phyloP scores from a whole-genome alignment of 2,113 vertebrate species.

The Hippolais icterina region DNA sequence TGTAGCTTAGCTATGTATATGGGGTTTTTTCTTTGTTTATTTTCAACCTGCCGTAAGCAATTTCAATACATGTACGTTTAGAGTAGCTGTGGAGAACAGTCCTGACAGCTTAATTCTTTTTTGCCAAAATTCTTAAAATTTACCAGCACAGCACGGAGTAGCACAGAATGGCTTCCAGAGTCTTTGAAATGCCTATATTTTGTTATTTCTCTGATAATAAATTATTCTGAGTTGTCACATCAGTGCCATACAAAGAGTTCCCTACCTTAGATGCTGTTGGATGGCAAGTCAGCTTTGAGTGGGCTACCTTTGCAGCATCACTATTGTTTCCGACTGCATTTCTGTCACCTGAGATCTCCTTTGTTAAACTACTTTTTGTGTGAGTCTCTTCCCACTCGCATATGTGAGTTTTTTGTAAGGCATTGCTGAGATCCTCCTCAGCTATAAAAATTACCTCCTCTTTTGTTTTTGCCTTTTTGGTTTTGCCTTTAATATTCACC shows the following conservation, averaged over 20 bases:
- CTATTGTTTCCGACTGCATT: neutral
- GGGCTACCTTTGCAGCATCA: neutral
- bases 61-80: neutral
- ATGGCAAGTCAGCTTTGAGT: neutral
- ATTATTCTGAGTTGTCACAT: neutral
- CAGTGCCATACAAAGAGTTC: neutral
- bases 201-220: neutral
- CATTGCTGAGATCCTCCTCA: neutral
- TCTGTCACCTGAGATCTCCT: neutral
- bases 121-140: neutral
- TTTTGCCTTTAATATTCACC: neutral
- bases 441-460: neutral
- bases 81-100: neutral
- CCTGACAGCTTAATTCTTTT: neutral
- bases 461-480: neutral
- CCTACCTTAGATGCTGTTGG: neutral
- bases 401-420: neutral
- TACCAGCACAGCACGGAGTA: neutral
- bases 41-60: neutral
- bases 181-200: neutral
- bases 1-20: neutral
- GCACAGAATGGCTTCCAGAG: neutral
- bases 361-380: neutral
- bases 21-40: neutral
- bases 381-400: rapidly evolving